A percentile compares a stretch with the other conserved stretches of the same genome.
phyloP scores from a whole-genome alignment of 2,113 vertebrate species.

The Candoia aspera region DNA sequence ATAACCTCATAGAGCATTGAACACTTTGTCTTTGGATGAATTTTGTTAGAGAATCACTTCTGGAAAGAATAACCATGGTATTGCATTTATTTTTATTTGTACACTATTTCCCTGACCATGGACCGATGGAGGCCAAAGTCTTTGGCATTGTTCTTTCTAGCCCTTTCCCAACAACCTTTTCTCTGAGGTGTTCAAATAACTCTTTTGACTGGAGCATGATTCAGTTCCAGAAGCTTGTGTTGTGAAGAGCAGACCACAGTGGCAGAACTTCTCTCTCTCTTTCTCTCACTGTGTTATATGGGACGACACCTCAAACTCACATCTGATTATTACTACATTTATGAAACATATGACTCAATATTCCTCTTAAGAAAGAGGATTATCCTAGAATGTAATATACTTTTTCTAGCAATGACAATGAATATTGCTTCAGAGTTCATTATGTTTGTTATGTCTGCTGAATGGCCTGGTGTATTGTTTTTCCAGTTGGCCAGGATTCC shows the following conservation, averaged over 20 bases:
- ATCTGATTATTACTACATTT: not conserved
- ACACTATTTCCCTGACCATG: not conserved
- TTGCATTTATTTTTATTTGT: not conserved
- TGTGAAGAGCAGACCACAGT: not conserved
- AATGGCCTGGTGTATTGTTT: not conserved
- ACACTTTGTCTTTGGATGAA: too few species aligned
- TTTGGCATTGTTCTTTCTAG: not conserved
- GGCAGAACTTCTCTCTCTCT: not conserved
- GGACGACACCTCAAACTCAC: not conserved
- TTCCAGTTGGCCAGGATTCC: not conserved
- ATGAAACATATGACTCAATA: not conserved
- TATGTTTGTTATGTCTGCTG: not conserved
- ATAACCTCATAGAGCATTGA: too few species aligned
- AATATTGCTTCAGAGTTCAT: not conserved
- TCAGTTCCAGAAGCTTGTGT: not conserved
- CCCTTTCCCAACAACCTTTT: not conserved
- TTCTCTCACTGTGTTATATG: not conserved
- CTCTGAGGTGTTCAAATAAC: not conserved
- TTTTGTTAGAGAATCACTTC: too few species aligned
- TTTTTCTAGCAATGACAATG: not conserved
- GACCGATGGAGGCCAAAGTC: not conserved
- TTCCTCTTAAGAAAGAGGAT: not conserved
- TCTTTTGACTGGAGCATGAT: not conserved
- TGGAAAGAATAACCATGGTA: too few species aligned
- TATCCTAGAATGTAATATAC: not conserved